Evolutionary conservation across 2,113 vertebrate species (phyloP), one percentile per base, ranked within the genome.

Genomic region (Herpetotheres cachinnans): DNA sequence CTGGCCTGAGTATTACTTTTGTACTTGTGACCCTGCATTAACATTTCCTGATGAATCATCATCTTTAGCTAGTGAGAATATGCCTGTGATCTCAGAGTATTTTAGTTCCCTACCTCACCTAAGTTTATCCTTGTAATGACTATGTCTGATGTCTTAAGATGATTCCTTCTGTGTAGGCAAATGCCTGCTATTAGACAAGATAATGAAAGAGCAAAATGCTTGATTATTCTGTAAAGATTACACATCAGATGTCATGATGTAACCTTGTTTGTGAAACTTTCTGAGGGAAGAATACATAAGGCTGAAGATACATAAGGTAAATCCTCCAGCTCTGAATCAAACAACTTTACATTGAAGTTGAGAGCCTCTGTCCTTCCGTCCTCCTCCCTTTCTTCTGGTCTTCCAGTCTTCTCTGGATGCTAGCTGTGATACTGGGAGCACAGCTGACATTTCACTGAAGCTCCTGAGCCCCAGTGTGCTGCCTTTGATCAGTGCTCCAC

Each of bases 121-220:
- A 65, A 67, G 66, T 86, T 86, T 94, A 78, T 86, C 34, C 38
- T 78, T 21, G 11, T 82, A 81, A 91, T 95, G 72, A 93, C 80
- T 84, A 12, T 40, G 58, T 78, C 56, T 93, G 71, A 46, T 89
- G 65, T 81, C 72, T 89, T 92, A 79, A 76, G 47, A 84, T 72
- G 65, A 89, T 85, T 92, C 34, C 80, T 95, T 81, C 88, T 70
- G 49, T 81, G 63, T 63, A 90, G 85, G 86, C 40, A 97, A 88
- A 93, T 91, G 30, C 15, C 5, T 7, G 61, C 72, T 92, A 14
- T 87, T 82, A 93, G 66, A 52, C 52, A 61, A 49, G 80, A 50
- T 89, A 93, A 95, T 95, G 89, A 94, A 86, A 94, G 82, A 83
- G 52, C 36, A 47, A 87, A 94, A 77, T 13, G 44, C 26, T 50